These are phyloP conservation scores for Ceratotherium simum DNA, from an alignment of 2,113 vertebrate species.

Conservation along the genomic window DNA sequence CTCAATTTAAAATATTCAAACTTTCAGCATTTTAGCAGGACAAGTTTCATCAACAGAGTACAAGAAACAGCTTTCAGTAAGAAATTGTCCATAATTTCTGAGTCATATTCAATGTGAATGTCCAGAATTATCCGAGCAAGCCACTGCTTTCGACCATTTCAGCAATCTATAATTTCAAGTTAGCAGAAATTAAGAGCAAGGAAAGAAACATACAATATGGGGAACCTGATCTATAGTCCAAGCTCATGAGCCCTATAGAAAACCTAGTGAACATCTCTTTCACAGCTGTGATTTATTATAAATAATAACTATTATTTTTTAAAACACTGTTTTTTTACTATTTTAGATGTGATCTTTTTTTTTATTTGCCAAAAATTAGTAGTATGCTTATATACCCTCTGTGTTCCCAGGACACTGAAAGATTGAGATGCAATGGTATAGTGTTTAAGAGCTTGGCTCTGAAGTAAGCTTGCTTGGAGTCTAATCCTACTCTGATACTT, in stretches of 20 bases:
- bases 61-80: neutral
- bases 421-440: neutral
- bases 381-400: neutral
- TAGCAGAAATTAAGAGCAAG: slow-evolving; percentile 9
- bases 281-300: neutral
- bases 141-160: neutral
- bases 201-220: neutral
- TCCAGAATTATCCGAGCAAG: slow-evolving; percentile 9
- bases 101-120: neutral
- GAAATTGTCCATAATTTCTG: neutral
- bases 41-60: neutral
- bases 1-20: neutral
- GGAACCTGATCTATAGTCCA: neutral
- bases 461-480: neutral
- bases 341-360: neutral
- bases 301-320: neutral
- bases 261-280: neutral
- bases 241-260: neutral
- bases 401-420: neutral
- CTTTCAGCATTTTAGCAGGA: neutral
- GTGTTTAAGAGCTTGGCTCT: neutral
- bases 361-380: neutral
- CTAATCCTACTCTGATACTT: neutral
- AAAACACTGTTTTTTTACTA: neutral
- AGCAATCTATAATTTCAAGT: slow-evolving; percentile 8